Conservation (phyloP, 2,797 vertebrate species). For the Paratrypauchen microcephalus region DNA sequence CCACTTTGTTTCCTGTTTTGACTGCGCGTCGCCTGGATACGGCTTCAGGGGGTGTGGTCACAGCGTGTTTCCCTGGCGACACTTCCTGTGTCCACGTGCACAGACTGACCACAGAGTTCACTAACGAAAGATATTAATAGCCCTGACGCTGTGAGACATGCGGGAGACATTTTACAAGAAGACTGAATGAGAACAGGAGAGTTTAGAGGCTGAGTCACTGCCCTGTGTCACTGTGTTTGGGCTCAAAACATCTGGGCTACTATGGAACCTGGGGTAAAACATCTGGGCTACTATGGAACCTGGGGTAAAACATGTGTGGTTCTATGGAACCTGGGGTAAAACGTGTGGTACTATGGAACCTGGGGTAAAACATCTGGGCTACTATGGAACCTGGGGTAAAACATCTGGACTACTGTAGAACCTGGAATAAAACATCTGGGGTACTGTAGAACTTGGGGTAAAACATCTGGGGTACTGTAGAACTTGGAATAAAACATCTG, state of each 20-base stretch:
- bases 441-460: too few relatives aligned
- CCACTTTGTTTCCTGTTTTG: constrained; percentile 93
- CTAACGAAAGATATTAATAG: constrained; percentile 5
- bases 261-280: not conserved
- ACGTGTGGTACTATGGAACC: too few relatives aligned
- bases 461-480: not conserved
- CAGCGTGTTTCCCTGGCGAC: constrained; percentile 25
- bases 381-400: too few relatives aligned
- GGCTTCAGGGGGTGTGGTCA: constrained; percentile 62
- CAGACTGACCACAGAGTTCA: constrained; percentile 11
- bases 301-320: too few relatives aligned
- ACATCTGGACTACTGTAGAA: too few relatives aligned
- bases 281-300: too few relatives aligned
- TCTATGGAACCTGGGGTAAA: too few relatives aligned
- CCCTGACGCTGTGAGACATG: constrained; percentile 2
- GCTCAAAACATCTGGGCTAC: not conserved
- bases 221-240: constrained; percentile 3
- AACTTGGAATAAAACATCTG: too few relatives aligned
- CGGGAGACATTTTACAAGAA: constrained; percentile 6
- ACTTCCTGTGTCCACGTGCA: constrained; percentile 32
- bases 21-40: constrained; percentile 85
- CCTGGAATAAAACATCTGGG: too few relatives aligned
- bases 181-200: not conserved
- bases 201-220: constrained; percentile 1
- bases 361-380: too few relatives aligned